Base-by-base conservation (phyloP, 2,888 invertebrate genomes). In the Eupithecia abbreviata region DNA sequence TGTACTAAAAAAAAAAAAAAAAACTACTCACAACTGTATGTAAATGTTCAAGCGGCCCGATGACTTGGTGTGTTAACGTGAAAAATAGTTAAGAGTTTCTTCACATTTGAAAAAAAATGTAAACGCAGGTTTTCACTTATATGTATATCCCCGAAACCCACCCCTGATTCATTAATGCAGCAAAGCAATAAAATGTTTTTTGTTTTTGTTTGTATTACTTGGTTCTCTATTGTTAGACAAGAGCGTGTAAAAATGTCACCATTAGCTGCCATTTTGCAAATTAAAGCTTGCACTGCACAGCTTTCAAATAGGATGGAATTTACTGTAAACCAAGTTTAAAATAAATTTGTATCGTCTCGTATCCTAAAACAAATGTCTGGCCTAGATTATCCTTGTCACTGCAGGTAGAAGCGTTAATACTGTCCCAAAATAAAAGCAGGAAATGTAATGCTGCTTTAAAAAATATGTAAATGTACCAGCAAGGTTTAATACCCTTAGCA, bases 401-500 rank as follows among this genome's bases (percentile, higher is more conserved):
- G 45, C 43, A 43, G 62, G 62, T 62, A 62, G 42, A 65, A 67
- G 18, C 47, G 30, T 66, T 42, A 15, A 15, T 42, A 42, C 66
- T 15, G 66, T 66, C 42, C 13, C 66, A 69, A 69, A 68, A 68
- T 75, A 72, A 68, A 45, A 65, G 45, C 45, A 45, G 67, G 65
- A 75, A 68, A 45, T 75, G 68, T 74, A 76, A 78, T 76, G 55
- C 74, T 49, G 66, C 76, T 66, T 74, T 76, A 79, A 80, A 82
- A 80, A 82, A 45, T 45, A 45, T 80, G 78, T 81, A 80, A 81
- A 81, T 80, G 75, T 80, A 83, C 78, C 75, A 80, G 80, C 73
- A 75, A 72, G 78, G 76, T 78, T 18, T 83, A 82, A 83, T 83
- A 80, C 81, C 81, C 81, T 83, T 78, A 82, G 80, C 83, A 81